These are phyloP conservation scores for Ibidorhyncha struthersii DNA, from an alignment of 2,113 vertebrate genomes.

Conservation along the genomic window DNA sequence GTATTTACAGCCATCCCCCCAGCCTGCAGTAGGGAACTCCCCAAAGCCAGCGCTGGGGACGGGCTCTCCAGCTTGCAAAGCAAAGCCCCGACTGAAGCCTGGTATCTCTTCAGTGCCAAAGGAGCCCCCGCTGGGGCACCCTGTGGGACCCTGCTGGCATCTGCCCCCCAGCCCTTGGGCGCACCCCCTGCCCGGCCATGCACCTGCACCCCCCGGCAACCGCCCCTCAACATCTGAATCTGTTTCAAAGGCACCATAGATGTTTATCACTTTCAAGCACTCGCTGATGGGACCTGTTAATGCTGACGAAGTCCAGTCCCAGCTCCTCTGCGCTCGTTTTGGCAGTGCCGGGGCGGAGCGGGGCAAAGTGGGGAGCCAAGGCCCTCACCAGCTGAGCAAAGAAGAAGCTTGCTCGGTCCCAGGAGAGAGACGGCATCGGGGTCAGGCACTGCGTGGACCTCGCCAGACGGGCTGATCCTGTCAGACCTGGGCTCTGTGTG, in stretches of 20 bases:
- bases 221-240: background rate
- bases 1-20: background rate
- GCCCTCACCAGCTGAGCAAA: background rate
- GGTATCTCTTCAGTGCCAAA: background rate
- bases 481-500: fast-evolving
- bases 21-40: background rate
- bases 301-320: background rate
- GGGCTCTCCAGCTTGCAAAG: background rate
- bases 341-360: fast-evolving
- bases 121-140: background rate
- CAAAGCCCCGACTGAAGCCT: background rate
- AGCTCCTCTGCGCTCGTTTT: fast-evolving
- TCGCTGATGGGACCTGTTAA: background rate
- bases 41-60: background rate
- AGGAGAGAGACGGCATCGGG: background rate
- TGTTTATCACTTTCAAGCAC: background rate
- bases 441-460: background rate
- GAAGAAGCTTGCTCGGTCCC: no score
- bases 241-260: background rate
- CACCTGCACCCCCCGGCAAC: background rate
- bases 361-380: fast-evolving
- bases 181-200: fast-evolving
- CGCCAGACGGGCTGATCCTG: fast-evolving
- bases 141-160: background rate
- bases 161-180: background rate